These are phyloP conservation scores for Popillia japonica DNA, from an alignment of 1,140 invertebrate genomes.

Conservation along the genomic window DNA sequence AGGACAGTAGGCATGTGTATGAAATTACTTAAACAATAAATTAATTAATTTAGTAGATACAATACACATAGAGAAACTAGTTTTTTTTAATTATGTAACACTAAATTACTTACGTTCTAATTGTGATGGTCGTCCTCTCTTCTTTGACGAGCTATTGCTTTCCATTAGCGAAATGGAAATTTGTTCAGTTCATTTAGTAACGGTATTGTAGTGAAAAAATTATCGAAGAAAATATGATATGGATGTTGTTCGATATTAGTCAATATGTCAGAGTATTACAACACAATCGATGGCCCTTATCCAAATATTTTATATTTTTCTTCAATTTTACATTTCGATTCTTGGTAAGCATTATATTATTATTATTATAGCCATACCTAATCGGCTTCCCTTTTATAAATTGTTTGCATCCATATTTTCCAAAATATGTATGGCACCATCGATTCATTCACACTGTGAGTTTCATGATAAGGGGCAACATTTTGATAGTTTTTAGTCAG, in stretches of 20 bases:
- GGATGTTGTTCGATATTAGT: neutral
- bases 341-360: too few species aligned
- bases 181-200: neutral
- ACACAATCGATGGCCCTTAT: neutral
- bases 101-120: too few species aligned
- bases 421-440: slow-evolving; percentile 48
- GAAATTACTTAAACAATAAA: too few species aligned
- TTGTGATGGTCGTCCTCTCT: too few species aligned
- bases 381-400: slow-evolving; percentile 44
- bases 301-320: neutral
- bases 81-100: too few species aligned
- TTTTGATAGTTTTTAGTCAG: neutral
- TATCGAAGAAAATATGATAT: neutral
- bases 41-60: too few species aligned
- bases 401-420: slow-evolving; percentile 43
- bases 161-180: too few species aligned
- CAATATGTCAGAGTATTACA: neutral
- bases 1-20: too few species aligned
- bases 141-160: too few species aligned
- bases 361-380: slow-evolving; percentile 44
- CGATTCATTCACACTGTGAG: slow-evolving; percentile 42
- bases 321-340: neutral
- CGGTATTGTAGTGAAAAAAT: neutral
- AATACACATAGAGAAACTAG: too few species aligned
- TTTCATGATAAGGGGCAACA: neutral